These are phyloP conservation scores for Loriculus beryllinus DNA, from an alignment of 2,797 vertebrate species.

Conservation along the genomic window DNA sequence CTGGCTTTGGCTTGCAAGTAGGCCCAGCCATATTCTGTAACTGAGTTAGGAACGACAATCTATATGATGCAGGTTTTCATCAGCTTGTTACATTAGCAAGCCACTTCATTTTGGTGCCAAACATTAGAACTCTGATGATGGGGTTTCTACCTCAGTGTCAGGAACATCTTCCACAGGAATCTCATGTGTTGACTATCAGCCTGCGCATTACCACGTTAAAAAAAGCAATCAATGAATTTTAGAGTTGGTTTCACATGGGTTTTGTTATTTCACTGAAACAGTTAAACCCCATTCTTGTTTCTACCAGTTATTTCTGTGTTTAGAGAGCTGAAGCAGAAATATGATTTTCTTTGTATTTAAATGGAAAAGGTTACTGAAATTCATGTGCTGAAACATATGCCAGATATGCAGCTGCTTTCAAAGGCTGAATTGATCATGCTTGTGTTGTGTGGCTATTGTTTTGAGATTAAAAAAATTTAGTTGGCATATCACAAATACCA, in stretches of 20 bases:
- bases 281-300: accelerated
- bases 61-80: not conserved
- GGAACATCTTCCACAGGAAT: not conserved
- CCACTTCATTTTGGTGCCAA: not conserved
- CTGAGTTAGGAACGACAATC: not conserved
- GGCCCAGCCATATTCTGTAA: not conserved
- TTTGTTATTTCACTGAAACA: not conserved
- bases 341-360: not conserved
- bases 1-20: not conserved
- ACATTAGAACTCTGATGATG: not conserved
- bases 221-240: not conserved
- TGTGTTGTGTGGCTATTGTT: not conserved
- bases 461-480: not conserved
- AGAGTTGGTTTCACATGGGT: not conserved
- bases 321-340: not conserved
- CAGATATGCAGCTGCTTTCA: not conserved
- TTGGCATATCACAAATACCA: not conserved
- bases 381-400: not conserved
- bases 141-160: not conserved
- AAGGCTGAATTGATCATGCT: not conserved
- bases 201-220: not conserved
- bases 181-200: not conserved
- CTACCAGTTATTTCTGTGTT: not conserved
- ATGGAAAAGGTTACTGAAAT: not conserved
- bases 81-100: not conserved